Conservation (phyloP, 2,113 vertebrate genomes). For the Cyanistes caeruleus region DNA sequence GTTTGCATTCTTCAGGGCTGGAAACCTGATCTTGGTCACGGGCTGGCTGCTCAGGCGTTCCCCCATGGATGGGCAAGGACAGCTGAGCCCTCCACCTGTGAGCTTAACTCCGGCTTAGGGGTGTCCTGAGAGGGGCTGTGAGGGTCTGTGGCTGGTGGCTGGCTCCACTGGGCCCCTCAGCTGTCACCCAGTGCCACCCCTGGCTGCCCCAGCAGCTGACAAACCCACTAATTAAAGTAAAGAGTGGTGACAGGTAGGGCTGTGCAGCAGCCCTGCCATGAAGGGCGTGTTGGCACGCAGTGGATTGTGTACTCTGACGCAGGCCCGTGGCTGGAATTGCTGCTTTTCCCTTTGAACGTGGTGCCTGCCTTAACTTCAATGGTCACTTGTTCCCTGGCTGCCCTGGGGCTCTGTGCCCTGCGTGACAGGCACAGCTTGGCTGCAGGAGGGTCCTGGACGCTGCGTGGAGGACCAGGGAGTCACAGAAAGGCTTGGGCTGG, state of each 20-base stretch:
- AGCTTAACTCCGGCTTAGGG: background rate
- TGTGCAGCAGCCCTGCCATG: fast-evolving
- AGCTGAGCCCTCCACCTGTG: background rate
- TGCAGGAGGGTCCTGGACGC: fast-evolving
- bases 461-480: background rate
- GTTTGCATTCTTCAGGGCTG: conserved; percentile 23
- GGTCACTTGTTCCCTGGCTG: background rate
- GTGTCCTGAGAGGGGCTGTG: background rate
- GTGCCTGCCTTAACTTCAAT: background rate
- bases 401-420: background rate
- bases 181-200: background rate
- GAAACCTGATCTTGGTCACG: background rate
- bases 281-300: background rate
- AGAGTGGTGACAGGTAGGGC: background rate
- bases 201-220: background rate
- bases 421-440: fast-evolving
- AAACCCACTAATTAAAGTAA: background rate
- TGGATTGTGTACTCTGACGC: background rate
- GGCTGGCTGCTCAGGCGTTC: background rate
- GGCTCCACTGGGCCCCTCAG: background rate
- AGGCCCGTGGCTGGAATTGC: background rate
- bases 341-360: background rate
- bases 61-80: fast-evolving
- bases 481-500: background rate
- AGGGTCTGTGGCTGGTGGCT: background rate